Percentiles rank a stretch among this genome's conserved stretches.
Evolutionary conservation across 23 tunicate genomes (phyloP).

Genomic region (Trididemnum nubilum): DNA sequence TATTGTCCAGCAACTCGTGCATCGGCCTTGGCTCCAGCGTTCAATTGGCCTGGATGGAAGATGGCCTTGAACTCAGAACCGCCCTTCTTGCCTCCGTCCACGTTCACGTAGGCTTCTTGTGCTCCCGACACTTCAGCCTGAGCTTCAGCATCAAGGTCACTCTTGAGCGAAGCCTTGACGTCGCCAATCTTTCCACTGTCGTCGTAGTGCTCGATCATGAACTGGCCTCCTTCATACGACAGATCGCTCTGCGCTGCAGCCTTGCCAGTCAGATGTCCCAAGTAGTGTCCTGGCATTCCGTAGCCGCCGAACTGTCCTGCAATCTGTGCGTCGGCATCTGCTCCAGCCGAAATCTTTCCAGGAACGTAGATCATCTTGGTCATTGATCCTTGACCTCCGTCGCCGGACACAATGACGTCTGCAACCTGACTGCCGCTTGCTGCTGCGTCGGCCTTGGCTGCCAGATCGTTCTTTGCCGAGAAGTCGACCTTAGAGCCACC

Average conservation of each 20-base stretch:
- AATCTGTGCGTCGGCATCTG: slow-evolving; percentile 5
- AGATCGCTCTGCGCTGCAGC: slow-evolving; percentile 27
- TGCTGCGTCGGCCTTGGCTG: slow-evolving; percentile 9
- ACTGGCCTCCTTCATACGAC: neutral
- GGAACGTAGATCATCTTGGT: slow-evolving; percentile 20
- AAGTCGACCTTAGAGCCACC: neutral
- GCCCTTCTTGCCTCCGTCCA: slow-evolving; percentile 29
- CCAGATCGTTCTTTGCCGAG: slow-evolving; percentile 7
- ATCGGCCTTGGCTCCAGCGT: neutral
- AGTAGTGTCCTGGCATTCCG: slow-evolving; percentile 2
- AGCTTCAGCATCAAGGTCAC: slow-evolving; percentile 2
- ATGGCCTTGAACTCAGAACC: neutral
- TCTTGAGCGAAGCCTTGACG: slow-evolving; percentile 23
- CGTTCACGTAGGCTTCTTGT: slow-evolving; percentile 4
- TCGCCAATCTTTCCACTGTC: neutral
- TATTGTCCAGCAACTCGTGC: slow-evolving; percentile 2
- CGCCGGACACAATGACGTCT: neutral
- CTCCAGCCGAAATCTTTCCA: neutral
- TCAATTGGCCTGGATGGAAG: slow-evolving; percentile 13
- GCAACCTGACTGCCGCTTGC: slow-evolving; percentile 27
- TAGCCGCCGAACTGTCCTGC: slow-evolving; percentile 10
- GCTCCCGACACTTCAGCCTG: neutral
- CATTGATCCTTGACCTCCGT: neutral
- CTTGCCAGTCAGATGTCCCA: neutral
- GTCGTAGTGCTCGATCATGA: slow-evolving; percentile 3